phyloP scores from a whole-genome alignment of 2,797 vertebrate species.

The Lacerta bilineata region DNA sequence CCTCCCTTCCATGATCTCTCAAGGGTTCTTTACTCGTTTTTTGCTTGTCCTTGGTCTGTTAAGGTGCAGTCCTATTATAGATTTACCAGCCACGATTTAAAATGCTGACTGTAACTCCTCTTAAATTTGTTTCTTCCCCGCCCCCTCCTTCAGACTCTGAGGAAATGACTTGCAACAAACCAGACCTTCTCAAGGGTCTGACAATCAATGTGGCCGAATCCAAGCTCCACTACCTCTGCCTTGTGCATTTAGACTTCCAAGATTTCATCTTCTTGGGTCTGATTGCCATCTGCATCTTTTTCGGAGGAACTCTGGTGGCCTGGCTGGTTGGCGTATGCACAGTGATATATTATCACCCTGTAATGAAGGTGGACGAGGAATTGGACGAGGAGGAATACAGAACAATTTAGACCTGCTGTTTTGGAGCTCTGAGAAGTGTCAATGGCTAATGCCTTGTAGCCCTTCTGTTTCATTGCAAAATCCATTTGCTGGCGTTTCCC shows the following conservation, averaged over 20 bases:
- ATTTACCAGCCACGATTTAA: neutral
- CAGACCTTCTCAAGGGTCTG: neutral
- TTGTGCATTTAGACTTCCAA: neutral
- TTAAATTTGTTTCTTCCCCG: neutral
- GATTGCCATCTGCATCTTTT: constrained; percentile 21
- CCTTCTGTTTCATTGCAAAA: too few species aligned
- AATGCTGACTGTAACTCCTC: neutral
- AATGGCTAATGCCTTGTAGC: too few species aligned
- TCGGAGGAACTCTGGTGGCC: neutral
- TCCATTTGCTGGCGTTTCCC: too few species aligned
- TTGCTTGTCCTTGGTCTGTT: neutral
- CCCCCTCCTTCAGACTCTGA: neutral
- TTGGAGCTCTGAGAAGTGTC: neutral
- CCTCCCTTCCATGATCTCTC: too few species aligned
- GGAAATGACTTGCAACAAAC: neutral
- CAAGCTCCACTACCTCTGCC: neutral
- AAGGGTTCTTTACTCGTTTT: neutral
- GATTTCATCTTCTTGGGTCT: constrained; percentile 6
- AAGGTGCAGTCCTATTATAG: neutral
- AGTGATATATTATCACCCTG: constrained; percentile 25
- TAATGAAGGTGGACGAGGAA: neutral
- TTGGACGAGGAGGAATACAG: constrained; percentile 1
- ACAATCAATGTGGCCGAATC: neutral
- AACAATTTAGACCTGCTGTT: neutral
- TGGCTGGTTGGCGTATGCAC: constrained; percentile 18